phyloP scores from a whole-genome alignment of 2,113 vertebrate genomes.

The Crotalus helleri region DNA sequence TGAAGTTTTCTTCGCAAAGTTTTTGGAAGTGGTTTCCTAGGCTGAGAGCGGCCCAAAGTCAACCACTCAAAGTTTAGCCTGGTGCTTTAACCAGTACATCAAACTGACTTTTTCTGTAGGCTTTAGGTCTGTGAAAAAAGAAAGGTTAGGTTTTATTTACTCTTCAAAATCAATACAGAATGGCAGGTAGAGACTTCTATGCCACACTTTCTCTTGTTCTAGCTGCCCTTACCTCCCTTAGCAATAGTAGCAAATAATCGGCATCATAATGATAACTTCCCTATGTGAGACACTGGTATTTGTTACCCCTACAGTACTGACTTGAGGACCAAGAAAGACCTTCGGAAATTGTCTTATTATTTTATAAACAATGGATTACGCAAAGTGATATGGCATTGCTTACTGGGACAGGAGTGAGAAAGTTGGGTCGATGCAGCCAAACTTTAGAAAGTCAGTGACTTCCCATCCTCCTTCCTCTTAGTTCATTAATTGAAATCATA shows the following conservation, averaged over 20 bases:
- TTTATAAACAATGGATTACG: background rate
- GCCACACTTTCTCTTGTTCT: background rate
- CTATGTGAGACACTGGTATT: background rate
- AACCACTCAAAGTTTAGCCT: background rate
- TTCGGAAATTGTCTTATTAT: background rate
- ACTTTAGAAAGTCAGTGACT: background rate
- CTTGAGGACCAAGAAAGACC: background rate
- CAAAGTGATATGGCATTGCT: background rate
- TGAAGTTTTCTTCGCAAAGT: background rate
- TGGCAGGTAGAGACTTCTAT: background rate
- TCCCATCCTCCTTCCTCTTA: background rate
- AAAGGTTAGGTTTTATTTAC: background rate
- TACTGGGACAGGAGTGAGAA: background rate
- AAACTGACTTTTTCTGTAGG: background rate
- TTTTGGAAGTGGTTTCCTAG: background rate
- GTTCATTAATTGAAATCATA: background rate
- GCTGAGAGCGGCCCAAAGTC: background rate
- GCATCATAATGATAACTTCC: background rate
- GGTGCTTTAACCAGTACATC: background rate
- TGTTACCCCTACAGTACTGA: background rate
- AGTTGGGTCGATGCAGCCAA: background rate
- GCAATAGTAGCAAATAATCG: background rate
- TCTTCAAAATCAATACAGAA: background rate
- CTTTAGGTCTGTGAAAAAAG: background rate
- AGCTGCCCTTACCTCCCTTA: background rate